Conservation (phyloP, 2,797 vertebrate genomes). For the Bryconaethiops microstoma region DNA sequence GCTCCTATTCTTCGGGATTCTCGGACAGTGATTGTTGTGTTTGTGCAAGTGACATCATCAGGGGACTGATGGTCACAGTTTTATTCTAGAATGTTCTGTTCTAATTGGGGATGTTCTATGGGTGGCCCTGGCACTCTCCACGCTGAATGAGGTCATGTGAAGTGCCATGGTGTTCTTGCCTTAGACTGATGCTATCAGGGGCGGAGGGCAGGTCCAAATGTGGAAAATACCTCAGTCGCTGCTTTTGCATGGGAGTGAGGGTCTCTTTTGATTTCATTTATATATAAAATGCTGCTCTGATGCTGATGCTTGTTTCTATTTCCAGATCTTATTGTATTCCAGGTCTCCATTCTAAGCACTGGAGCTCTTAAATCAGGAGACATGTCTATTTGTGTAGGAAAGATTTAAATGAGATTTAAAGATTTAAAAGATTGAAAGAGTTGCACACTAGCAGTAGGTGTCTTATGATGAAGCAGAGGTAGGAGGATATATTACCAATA, state of each 20-base stretch:
- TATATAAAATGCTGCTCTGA: not conserved
- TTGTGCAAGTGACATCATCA: conserved; percentile 44
- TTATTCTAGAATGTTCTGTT: conserved; percentile 51
- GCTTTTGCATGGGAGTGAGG: conserved; percentile 15
- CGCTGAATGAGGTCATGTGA: conserved; percentile 34
- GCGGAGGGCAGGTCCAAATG: conserved; percentile 32
- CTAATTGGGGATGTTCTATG: conserved; percentile 43
- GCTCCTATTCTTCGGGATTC: conserved; percentile 52
- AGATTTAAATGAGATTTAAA: too few relatives aligned
- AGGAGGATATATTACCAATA: too few relatives aligned
- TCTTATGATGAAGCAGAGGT: not conserved
- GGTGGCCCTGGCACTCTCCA: conserved; percentile 17
- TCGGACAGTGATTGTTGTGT: conserved; percentile 46
- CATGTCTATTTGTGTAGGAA: not conserved
- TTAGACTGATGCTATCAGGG: conserved; percentile 42
- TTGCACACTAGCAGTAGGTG: not conserved
- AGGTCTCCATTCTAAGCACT: not conserved
- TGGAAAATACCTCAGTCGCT: conserved; percentile 30
- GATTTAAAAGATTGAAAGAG: too few relatives aligned
- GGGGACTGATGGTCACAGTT: conserved; percentile 32
- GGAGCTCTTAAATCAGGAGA: not conserved
- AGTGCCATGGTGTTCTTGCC: conserved; percentile 22
- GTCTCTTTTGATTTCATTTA: not conserved
- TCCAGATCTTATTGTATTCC: not conserved
- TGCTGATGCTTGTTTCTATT: not conserved